phyloP scores from a whole-genome alignment of 2,797 vertebrate species.

The Anabacerthia variegaticeps region DNA sequence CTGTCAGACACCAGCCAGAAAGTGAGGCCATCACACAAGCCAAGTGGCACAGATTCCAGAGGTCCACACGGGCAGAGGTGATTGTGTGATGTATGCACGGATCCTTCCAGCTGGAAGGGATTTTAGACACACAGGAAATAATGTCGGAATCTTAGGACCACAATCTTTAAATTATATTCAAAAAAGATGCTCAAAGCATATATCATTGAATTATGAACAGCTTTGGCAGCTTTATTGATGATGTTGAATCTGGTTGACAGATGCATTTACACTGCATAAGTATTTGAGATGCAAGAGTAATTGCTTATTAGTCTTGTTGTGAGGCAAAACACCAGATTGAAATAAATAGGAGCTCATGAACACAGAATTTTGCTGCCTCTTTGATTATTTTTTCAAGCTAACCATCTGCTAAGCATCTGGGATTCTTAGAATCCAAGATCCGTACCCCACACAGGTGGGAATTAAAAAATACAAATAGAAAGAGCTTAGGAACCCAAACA shows the following conservation, averaged over 20 bases:
- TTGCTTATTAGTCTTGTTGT: conserved; percentile 77
- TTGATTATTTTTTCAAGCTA: conserved; percentile 70
- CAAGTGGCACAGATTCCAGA: background rate
- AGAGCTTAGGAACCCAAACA: conserved; percentile 54
- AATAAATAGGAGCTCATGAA: conserved; percentile 70
- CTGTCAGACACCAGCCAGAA: background rate
- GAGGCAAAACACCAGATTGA: conserved; percentile 77
- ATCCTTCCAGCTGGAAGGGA: conserved; percentile 64
- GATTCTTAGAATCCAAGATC: conserved; percentile 64
- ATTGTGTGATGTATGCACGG: background rate
- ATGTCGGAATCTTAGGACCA: conserved; percentile 34
- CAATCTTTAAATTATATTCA: conserved; percentile 74
- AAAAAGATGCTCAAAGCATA: conserved; percentile 72
- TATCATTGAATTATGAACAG: conserved; percentile 75
- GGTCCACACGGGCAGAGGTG: conserved; percentile 25
- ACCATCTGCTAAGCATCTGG: conserved; percentile 77
- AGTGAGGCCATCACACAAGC: background rate
- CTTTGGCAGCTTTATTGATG: conserved; percentile 77
- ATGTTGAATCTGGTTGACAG: conserved; percentile 77
- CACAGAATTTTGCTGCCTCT: conserved; percentile 69
- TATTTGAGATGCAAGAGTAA: conserved; percentile 72
- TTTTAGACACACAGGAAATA: conserved; percentile 51
- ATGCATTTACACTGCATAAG: conserved; percentile 77
- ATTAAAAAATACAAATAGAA: conserved; percentile 61
- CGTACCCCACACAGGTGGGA: conserved; percentile 65